Percentiles rank a stretch among this genome's conserved stretches.
Evolutionary conservation across 2,888 invertebrate genomes (phyloP).

Genomic region (Drosophila peninsularis): DNA sequence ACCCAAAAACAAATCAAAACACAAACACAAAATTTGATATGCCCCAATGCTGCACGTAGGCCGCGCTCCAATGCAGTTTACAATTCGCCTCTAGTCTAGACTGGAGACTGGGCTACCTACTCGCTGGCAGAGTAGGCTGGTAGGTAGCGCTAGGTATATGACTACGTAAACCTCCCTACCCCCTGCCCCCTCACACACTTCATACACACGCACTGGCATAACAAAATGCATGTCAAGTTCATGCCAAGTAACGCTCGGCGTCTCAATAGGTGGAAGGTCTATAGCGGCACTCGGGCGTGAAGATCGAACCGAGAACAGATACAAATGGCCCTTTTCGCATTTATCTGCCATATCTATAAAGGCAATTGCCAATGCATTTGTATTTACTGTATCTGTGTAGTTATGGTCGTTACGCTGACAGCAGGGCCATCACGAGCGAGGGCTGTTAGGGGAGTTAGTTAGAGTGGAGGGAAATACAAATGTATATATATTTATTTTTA

Average conservation of each 20-base stretch:
- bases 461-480: background rate
- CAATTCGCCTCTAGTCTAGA: constrained; percentile 63
- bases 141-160: constrained; percentile 1
- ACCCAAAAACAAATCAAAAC: constrained; percentile 5
- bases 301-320: constrained; percentile 68
- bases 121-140: constrained; percentile 17
- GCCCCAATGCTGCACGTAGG: constrained; percentile 70
- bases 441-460: constrained; percentile 1
- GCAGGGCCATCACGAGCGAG: constrained; percentile 33
- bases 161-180: too few species aligned
- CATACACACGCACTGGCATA: constrained; percentile 61
- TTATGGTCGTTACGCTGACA: constrained; percentile 20
- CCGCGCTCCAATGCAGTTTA: constrained; percentile 69
- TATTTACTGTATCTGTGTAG: constrained; percentile 21
- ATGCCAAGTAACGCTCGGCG: constrained; percentile 43
- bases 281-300: constrained; percentile 69
- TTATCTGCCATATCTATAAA: constrained; percentile 20
- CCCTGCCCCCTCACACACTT: constrained; percentile 14
- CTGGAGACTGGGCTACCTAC: constrained; percentile 50
- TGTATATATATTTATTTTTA: background rate
- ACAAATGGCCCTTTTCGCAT: constrained; percentile 40
- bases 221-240: constrained; percentile 74
- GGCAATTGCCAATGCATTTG: constrained; percentile 26
- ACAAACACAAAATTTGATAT: constrained; percentile 43
- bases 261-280: constrained; percentile 52